Base-by-base conservation (phyloP, 2,797 vertebrate genomes). In the Rhincodon typus region DNA sequence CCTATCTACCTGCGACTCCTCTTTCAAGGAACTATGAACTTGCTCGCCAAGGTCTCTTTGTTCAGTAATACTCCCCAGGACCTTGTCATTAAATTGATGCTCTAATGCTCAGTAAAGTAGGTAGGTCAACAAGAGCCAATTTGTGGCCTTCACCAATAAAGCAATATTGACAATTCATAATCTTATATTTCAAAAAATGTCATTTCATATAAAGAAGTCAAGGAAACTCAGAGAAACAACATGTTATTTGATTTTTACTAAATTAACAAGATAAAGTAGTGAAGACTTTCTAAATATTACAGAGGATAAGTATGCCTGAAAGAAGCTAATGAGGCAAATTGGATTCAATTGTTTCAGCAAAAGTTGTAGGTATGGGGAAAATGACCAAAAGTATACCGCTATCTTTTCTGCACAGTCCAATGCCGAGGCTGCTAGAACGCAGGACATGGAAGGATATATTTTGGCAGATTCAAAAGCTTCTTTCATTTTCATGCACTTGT, bases 401-500 rank as follows among this genome's bases (percentile, higher is more conserved):
- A 99, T 97, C 97, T 98, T 98, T 95, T 97, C 97, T 34, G 96
- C 95, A 34, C 99, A 99, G 96, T 97, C 97, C 1, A 97, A 96
- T 0, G 97, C 94, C 0, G 98, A 98, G 0, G 25, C 23, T 0
- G 97, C 98, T 0, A 0, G 86, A 34, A 98, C 84, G 3, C 99
- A 99, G 90, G 96, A 95, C 95, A 99, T 96, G 2, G 96, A 6
- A 0, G 99, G 99, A 30, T 96, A 97, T 96, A 99, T 97, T 50
- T 97, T 96, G 1, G 97, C 98, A 19, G 12, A 17, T 38, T 95
- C 38, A 79, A 99, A 99, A 34, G 98, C 97, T 72, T 96, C 23
- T 0, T 98, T 97, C 99, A 99, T 99, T 96, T 96, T 97, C 13
- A 96, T 96, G 96, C 99, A 99, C 96, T 99, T 99, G 74, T 8